Base-by-base conservation (phyloP, 2,797 vertebrate species). In the Carduelis carduelis region DNA sequence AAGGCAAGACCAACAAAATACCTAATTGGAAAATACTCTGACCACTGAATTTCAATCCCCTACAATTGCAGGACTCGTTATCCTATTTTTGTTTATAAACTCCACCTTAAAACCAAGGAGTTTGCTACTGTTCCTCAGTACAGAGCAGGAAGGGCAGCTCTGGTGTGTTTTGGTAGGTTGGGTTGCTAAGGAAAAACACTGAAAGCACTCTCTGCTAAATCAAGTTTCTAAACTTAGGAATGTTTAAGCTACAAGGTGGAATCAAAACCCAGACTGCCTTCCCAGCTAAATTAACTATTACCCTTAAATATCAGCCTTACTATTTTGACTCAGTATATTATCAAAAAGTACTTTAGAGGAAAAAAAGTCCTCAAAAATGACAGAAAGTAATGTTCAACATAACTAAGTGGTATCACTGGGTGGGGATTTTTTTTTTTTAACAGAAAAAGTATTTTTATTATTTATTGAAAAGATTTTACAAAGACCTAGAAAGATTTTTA, bases 141-240 rank as follows among this genome's bases (percentile, higher is more conserved):
- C 30, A 61, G 61, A 47, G 46, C 72, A 86, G 94, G 87, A 91
- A 90, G 76, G 69, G 77, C 79, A 78, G 83, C 70, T 71, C 63
- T 34, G 15, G 17, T 50, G 37, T 92, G 79, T 47, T 94, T 78
- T 37, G n/a, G 65, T 41, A 83, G 46, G 28, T 28, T 55, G 53
- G 12, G 94, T 93, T 94, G 87, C 94, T 94, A 96, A 86, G 91
- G 94, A 94, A 95, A 88, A 43, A 68, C 75, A 68, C 13, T 47
- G n/a, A 95, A 95, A 95, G 66, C 76, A 81, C 63, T 71, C 50
- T 28, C 49, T 34, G 60, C 46, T 86, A 94, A 92, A 93, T 63
- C 69, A 69, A 64, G 32, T 88, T 95, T 93, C 91, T 81, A 90
- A 94, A 90, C 85, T 75, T 91, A 86, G 76, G 76, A 90, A 94